phyloP scores from a whole-genome alignment of 2,113 vertebrate genomes.

The Edolisoma coerulescens region DNA sequence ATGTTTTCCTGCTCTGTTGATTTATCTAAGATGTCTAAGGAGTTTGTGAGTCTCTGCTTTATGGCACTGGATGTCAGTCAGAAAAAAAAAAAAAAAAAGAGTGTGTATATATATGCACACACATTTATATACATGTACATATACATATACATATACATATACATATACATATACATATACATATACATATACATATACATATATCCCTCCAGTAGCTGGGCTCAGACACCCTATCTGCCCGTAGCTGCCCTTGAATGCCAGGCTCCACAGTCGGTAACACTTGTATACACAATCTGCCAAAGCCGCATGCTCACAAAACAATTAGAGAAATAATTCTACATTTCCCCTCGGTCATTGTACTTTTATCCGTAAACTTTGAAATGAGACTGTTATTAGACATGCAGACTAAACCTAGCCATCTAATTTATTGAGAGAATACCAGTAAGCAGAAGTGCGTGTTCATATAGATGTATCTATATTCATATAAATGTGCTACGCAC shows the following conservation, averaged over 20 bases:
- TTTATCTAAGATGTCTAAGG: not conserved
- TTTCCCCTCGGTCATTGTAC: not conserved
- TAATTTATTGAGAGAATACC: not conserved
- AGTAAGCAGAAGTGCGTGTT: not conserved
- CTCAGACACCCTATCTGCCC: not conserved
- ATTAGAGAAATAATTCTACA: not conserved
- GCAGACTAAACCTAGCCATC: not conserved
- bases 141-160: no score
- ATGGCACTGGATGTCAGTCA: not conserved
- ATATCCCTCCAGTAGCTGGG: not conserved
- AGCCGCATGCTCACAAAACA: not conserved
- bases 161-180: no score
- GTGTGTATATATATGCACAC: no score
- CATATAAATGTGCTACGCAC: not conserved
- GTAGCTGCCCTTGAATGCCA: not conserved
- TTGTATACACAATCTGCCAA: not conserved
- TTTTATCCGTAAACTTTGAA: not conserved
- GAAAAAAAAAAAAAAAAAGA: not conserved
- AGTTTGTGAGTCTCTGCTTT: not conserved
- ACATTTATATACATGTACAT: no score
- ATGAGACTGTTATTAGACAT: not conserved
- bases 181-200: no score
- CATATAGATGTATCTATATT: not conserved
- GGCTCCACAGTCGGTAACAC: fast-evolving
- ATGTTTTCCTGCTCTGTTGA: not conserved